Evolutionary conservation across 2,113 vertebrate genomes (phyloP).

Genomic region (Ictidomys tridecemlineatus): DNA sequence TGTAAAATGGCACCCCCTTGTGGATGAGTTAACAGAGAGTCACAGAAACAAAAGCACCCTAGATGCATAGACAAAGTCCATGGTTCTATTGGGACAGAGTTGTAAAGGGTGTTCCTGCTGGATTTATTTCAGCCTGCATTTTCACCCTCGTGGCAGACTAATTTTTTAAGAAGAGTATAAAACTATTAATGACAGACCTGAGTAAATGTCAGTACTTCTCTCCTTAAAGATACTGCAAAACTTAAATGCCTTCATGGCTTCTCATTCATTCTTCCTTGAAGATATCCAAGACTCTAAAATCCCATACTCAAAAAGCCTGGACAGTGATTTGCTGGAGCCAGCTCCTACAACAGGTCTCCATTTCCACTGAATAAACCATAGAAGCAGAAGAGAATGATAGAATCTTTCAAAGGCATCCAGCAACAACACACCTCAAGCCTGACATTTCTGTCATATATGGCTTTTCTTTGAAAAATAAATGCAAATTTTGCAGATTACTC

Average conservation of each 20-base stretch:
- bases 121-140: background rate
- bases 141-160: background rate
- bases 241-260: background rate
- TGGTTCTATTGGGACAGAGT: background rate
- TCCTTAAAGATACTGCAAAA: background rate
- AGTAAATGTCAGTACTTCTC: background rate
- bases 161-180: background rate
- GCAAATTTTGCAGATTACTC: background rate
- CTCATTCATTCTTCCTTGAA: background rate
- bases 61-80: background rate
- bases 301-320: background rate
- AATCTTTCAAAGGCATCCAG: background rate
- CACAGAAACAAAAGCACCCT: background rate
- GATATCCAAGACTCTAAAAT: background rate
- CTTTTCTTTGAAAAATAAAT: constrained; percentile 51
- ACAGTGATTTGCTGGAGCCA: background rate
- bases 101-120: background rate
- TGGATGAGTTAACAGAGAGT: background rate
- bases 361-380: background rate
- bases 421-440: background rate
- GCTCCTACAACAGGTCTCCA: background rate
- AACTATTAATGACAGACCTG: background rate
- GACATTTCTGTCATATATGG: background rate
- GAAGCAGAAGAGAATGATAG: background rate
- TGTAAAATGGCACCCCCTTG: constrained; percentile 35